phyloP scores from a whole-genome alignment of 2,113 vertebrate species.

The Gambusia holbrooki region DNA sequence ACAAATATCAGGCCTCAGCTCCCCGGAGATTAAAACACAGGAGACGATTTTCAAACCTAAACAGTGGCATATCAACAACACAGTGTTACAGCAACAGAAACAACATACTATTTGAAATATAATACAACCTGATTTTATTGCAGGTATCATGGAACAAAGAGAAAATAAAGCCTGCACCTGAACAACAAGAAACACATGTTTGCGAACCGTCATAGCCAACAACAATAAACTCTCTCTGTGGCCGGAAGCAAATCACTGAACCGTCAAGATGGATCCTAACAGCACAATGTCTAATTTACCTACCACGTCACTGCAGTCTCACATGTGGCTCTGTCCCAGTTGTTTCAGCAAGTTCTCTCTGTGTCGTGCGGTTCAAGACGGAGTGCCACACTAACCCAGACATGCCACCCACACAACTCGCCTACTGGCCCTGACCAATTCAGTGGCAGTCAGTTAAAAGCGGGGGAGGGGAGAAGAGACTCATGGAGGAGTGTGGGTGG shows the following conservation, averaged over 20 bases:
- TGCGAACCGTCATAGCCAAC: background rate
- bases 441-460: conserved; percentile 21
- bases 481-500: conserved; percentile 13
- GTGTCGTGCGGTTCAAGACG: conserved; percentile 35
- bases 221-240: conserved; percentile 17
- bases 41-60: no score
- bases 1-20: background rate
- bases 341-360: conserved; percentile 37
- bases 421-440: conserved; percentile 53
- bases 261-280: background rate
- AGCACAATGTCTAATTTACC: background rate
- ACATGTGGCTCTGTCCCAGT: conserved; percentile 35
- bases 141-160: conserved; percentile 3
- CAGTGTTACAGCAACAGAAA: conserved; percentile 12
- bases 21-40: no score
- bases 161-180: conserved; percentile 3
- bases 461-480: conserved; percentile 53
- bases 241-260: background rate
- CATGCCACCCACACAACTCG: conserved; percentile 62
- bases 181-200: conserved; percentile 19
- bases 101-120: background rate
- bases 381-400: conserved; percentile 62
- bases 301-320: conserved; percentile 31
- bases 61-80: no score
- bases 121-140: background rate